Percentiles rank a stretch among this genome's conserved stretches.
phyloP scores from a whole-genome alignment of 2,113 vertebrate genomes.

The Chloroceryle aenea region DNA sequence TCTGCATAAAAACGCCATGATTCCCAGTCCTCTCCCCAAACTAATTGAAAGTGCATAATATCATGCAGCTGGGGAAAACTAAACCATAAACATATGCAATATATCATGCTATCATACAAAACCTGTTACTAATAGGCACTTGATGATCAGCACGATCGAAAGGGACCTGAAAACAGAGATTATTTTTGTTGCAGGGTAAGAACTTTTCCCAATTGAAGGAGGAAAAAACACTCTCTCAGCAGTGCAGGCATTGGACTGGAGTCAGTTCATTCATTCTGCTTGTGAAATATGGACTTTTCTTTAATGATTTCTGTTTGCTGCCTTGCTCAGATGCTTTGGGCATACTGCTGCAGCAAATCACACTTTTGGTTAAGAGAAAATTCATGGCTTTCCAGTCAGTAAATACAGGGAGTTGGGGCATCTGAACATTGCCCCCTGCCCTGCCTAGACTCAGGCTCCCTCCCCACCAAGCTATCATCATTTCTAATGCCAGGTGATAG shows the following conservation, averaged over 20 bases:
- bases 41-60: conserved; percentile 82
- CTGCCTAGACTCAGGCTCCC: background rate
- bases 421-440: background rate
- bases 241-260: conserved; percentile 51
- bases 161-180: conserved; percentile 62
- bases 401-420: background rate
- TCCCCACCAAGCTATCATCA: background rate
- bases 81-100: conserved; percentile 78
- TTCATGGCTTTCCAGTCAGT: background rate
- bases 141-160: conserved; percentile 62
- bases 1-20: conserved; percentile 82
- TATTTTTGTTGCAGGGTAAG: conserved; percentile 48
- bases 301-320: conserved; percentile 61
- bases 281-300: conserved; percentile 53
- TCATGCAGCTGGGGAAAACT: conserved; percentile 80
- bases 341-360: conserved; percentile 13
- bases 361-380: conserved; percentile 8
- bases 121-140: conserved; percentile 68
- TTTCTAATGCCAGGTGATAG: background rate
- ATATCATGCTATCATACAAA: conserved; percentile 71
- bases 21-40: conserved; percentile 74
- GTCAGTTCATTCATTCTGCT: conserved; percentile 30
- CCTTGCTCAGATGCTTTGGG: conserved; percentile 1
- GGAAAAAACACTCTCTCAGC: conserved; percentile 26
- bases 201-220: background rate